These are phyloP conservation scores for Muscidifurax raptorellus DNA, from an alignment of 1,140 invertebrate species.

Conservation along the genomic window DNA sequence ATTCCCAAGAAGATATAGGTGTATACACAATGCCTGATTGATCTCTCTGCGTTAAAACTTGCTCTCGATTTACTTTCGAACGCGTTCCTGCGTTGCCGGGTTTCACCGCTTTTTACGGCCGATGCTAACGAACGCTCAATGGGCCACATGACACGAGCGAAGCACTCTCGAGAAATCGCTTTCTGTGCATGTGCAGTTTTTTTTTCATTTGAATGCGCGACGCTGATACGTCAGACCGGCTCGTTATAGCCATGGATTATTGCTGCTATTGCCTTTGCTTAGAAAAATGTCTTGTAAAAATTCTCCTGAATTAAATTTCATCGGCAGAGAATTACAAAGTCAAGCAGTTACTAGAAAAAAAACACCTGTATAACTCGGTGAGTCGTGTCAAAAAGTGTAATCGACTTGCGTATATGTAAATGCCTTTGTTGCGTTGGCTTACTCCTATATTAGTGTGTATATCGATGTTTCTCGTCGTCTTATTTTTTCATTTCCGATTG, in stretches of 20 bases:
- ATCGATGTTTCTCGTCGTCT: not conserved
- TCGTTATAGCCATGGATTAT: not conserved
- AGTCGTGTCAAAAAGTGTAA: not conserved
- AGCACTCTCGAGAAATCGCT: not conserved
- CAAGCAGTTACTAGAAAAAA: not conserved
- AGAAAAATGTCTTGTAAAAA: too few relatives aligned
- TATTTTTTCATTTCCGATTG: not conserved
- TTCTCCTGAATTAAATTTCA: too few relatives aligned
- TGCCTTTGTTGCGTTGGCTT: not conserved
- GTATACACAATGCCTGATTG: not conserved
- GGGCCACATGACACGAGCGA: not conserved
- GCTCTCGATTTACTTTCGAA: constrained; percentile 40
- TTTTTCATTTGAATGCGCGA: not conserved
- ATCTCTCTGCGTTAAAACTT: constrained; percentile 14
- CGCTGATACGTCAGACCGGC: too few relatives aligned
- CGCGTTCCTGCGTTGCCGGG: not conserved
- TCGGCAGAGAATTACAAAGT: not conserved
- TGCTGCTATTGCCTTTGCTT: too few relatives aligned
- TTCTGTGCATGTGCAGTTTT: not conserved
- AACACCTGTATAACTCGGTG: too few relatives aligned
- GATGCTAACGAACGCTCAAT: constrained; percentile 2
- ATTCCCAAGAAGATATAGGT: not conserved
- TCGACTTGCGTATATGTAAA: not conserved
- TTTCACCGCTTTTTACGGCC: constrained; percentile 29
- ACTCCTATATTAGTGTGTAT: too few relatives aligned